A percentile compares a stretch with the other conserved stretches of the same genome.
Conservation (phyloP, 1,140 invertebrate species). For the Drosophila suzukii region DNA sequence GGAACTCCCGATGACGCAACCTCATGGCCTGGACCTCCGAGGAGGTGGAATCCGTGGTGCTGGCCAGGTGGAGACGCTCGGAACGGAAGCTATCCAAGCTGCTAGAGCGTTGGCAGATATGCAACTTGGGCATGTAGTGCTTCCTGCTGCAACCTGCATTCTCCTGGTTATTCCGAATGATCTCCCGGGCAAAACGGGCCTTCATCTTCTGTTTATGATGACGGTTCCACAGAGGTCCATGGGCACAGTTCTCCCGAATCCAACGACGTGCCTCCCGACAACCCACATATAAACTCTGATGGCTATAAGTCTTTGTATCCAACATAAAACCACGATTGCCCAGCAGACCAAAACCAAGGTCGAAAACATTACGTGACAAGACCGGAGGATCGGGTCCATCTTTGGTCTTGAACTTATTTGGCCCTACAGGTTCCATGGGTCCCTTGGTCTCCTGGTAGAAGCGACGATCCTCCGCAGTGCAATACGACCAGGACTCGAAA, state of each 20-base stretch:
- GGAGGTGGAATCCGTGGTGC: conserved; percentile 16
- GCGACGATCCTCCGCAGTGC: conserved; percentile 42
- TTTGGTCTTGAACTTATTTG: background rate
- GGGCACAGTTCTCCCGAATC: conserved; percentile 55
- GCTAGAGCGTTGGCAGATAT: conserved; percentile 2
- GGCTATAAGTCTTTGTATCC: background rate
- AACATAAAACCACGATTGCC: conserved; percentile 18
- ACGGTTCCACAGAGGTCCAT: conserved; percentile 26
- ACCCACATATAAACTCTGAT: conserved; percentile 31
- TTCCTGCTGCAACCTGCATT: background rate
- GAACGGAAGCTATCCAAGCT: conserved; percentile 11
- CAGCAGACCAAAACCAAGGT: conserved; percentile 53
- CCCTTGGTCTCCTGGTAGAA: conserved; percentile 31
- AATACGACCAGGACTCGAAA: conserved; percentile 57
- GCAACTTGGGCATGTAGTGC: background rate
- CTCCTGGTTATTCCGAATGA: conserved; percentile 48
- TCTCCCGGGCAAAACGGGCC: conserved; percentile 36
- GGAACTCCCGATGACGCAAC: background rate
- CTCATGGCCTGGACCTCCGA: conserved; percentile 7
- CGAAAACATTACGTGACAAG: conserved; percentile 43
- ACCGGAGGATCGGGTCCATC: conserved; percentile 5
- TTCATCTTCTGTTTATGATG: conserved; percentile 15
- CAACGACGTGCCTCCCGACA: conserved; percentile 40
- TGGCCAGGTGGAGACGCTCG: conserved; percentile 11
- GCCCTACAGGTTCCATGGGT: conserved; percentile 30